These are phyloP conservation scores for Bufo gargarizans DNA, from an alignment of 2,113 vertebrate species.

Conservation along the genomic window DNA sequence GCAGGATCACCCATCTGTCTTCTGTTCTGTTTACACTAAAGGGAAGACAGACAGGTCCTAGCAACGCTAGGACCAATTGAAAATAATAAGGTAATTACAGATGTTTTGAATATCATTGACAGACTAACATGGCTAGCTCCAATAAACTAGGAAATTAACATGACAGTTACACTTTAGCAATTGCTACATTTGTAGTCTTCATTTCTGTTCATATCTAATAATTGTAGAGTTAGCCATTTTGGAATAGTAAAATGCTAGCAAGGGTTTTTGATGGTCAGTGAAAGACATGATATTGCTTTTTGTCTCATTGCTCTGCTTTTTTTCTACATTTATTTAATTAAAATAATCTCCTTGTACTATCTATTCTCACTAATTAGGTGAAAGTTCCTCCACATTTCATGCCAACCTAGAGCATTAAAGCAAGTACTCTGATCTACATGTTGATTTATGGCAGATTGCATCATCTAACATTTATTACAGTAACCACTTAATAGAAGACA, in stretches of 20 bases:
- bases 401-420: constrained; percentile 40
- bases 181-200: no score
- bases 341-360: constrained; percentile 62
- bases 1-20: no score
- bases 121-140: no score
- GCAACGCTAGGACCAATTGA: no score
- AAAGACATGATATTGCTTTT: background rate
- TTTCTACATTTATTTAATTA: constrained; percentile 62
- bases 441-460: constrained; percentile 55
- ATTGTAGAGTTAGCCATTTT: background rate
- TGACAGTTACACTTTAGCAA: no score
- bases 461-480: constrained; percentile 51
- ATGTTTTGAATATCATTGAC: no score
- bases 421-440: constrained; percentile 24
- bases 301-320: constrained; percentile 49
- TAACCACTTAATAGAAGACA: constrained; percentile 44
- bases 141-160: no score
- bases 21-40: no score
- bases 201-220: background rate
- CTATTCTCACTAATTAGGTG: constrained; percentile 67
- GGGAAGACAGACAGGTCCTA: no score
- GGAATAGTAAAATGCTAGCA: background rate
- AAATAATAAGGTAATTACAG: no score
- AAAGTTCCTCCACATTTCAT: constrained; percentile 56
- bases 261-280: background rate